These are phyloP conservation scores for Takifugu bimaculatus DNA, from an alignment of 2,113 vertebrate species.

Conservation along the genomic window DNA sequence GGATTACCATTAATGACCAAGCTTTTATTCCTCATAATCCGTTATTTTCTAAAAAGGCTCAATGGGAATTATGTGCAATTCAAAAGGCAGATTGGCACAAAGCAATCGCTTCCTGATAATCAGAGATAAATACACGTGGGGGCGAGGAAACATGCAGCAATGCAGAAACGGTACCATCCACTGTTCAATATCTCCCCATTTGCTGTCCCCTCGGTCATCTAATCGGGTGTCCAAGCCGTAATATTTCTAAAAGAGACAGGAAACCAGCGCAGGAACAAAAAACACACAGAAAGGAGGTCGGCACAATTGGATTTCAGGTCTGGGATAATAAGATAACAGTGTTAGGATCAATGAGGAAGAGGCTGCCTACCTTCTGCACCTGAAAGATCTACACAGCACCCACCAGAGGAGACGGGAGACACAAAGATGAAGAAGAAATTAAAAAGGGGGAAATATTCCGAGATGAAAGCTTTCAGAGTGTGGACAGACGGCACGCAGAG, in stretches of 20 bases:
- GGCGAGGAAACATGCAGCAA: neutral
- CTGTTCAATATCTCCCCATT: conserved; percentile 96
- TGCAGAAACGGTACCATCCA: conserved; percentile 88
- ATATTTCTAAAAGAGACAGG: conserved; percentile 82
- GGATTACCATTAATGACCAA: conserved; percentile 48
- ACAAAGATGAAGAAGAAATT: conserved; percentile 13
- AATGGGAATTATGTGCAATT: conserved; percentile 37
- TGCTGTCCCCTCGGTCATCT: conserved; percentile 85
- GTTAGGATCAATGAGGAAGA: conserved; percentile 14
- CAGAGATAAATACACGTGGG: neutral
- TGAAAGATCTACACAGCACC: conserved; percentile 86
- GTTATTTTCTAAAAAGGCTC: conserved; percentile 36
- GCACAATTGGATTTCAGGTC: neutral
- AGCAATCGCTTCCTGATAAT: conserved; percentile 7
- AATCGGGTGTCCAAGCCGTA: conserved; percentile 89
- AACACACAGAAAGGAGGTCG: neutral
- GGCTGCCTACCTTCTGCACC: conserved; percentile 92
- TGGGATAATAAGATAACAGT: neutral
- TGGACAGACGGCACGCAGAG: neutral
- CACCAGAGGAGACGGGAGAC: conserved; percentile 15
- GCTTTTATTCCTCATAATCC: conserved; percentile 49
- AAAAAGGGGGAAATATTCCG: conserved; percentile 2
- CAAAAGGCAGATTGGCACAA: conserved; percentile 8
- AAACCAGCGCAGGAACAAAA: conserved; percentile 4
- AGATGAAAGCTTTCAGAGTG: neutral